Evolutionary conservation across 2,113 vertebrate species (phyloP).

Genomic region (Heterotilapia buettikoferi): DNA sequence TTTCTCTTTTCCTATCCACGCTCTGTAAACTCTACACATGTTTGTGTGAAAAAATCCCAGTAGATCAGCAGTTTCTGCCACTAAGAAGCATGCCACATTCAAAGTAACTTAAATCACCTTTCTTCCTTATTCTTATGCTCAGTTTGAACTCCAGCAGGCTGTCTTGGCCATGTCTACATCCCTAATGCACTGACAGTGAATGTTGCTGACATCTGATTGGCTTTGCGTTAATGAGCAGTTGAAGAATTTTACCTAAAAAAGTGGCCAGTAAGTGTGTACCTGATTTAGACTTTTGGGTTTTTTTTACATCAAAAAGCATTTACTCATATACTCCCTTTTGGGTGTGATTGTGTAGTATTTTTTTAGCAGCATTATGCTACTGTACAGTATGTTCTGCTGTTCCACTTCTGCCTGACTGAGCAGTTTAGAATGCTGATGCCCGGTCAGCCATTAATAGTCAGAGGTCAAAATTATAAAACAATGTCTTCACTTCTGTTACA

Average conservation of each 20-base stretch:
- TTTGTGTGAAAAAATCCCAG: not conserved
- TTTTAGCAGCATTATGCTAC: not conserved
- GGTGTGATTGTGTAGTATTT: not conserved
- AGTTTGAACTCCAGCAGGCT: not conserved
- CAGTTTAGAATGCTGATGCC: accelerated
- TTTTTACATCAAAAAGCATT: not conserved
- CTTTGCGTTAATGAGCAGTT: not conserved
- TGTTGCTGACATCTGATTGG: not conserved
- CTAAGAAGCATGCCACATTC: not conserved
- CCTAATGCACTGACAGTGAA: not conserved
- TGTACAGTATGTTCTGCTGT: not conserved
- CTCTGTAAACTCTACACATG: not conserved
- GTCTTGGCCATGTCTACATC: not conserved
- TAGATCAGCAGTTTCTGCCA: not conserved
- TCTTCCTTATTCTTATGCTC: not conserved
- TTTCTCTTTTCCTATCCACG: accelerated
- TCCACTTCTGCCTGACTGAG: not conserved
- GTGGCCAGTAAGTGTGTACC: not conserved
- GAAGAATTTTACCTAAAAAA: not conserved
- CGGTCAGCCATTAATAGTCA: not conserved
- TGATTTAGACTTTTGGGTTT: not conserved
- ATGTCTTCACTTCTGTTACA: not conserved
- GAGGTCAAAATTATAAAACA: not conserved
- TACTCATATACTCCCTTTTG: not conserved
- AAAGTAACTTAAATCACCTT: not conserved